Evolutionary conservation across 2,888 invertebrate species (phyloP), one percentile per base, ranked within the genome.

Genomic region (Luffia ferchaultella): DNA sequence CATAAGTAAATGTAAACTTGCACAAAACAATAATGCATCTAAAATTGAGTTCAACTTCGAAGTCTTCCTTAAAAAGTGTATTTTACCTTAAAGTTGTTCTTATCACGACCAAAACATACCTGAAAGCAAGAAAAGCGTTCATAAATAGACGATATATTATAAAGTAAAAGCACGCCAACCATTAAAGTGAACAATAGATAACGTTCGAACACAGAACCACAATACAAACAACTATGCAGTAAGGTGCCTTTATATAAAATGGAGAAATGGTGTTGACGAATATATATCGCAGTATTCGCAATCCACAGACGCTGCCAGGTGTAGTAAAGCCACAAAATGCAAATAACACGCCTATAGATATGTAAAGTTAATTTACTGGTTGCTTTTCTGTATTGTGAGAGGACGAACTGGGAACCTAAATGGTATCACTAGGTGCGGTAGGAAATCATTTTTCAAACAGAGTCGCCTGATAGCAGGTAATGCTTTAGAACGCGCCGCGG

Each of bases 401-500:
- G n/a, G n/a, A n/a, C n/a, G n/a, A n/a, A n/a, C n/a, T n/a, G n/a
- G n/a, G n/a, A n/a, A n/a, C n/a, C n/a, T n/a, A n/a, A n/a, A n/a
- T 30, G 5, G 30, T 30, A 30, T 30, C 30, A 30, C 12, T 30
- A 75, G 80, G 79, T 77, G 80, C 73, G 79, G 82, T 79, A 60
- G 67, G 68, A 73, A 76, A 77, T 80, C 73, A 82, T 83, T 82
- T 82, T 82, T 80, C 78, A 80, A 68, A 65, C 66, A 68, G 60
- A 73, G 72, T 74, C 71, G 72, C 67, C 71, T 70, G 79, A 77
- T 82, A 76, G 68, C 64, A 59, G 67, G 71, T 77, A 79, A 79
- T 82, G 77, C 72, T 72, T 76, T 72, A 71, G 63, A 63, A 62
- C 43, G 30, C 52, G 55, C 51, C 50, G 49, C 57, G 54, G 55